These are phyloP conservation scores for Pogonus chalceus DNA, from an alignment of 1,140 invertebrate genomes.

Conservation along the genomic window DNA sequence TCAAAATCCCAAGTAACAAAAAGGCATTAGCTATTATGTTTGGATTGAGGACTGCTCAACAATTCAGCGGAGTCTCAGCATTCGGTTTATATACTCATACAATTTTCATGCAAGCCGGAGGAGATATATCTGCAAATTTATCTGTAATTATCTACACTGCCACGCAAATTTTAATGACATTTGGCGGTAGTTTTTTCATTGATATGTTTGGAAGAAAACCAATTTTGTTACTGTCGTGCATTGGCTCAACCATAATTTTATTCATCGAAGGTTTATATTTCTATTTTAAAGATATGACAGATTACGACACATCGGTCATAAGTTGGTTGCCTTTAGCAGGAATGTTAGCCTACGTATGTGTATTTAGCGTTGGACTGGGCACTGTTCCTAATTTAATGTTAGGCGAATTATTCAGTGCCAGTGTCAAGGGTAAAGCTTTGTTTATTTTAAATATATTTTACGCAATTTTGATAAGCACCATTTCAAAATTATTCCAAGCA, in stretches of 20 bases:
- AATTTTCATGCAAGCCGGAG: constrained; percentile 36
- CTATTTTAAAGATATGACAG: background rate
- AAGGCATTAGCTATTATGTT: constrained; percentile 39
- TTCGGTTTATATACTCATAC: constrained; percentile 52
- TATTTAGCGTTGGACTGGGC: constrained; percentile 22
- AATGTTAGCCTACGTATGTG: constrained; percentile 20
- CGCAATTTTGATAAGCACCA: constrained; percentile 26
- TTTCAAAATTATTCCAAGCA: constrained; percentile 40
- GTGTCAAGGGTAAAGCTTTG: constrained; percentile 25
- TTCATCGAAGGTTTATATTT: background rate
- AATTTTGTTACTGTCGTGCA: background rate
- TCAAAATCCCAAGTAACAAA: constrained; percentile 34
- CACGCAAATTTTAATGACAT: constrained; percentile 59
- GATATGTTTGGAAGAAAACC: constrained; percentile 66
- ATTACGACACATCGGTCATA: background rate
- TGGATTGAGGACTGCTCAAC: constrained; percentile 44
- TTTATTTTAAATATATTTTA: constrained; percentile 21
- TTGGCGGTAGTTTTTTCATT: constrained; percentile 66
- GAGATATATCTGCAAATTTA: constrained; percentile 29
- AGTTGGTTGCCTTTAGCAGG: constrained; percentile 18
- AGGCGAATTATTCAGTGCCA: constrained; percentile 25
- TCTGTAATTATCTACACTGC: constrained; percentile 42
- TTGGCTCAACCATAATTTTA: background rate
- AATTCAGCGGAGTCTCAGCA: constrained; percentile 49
- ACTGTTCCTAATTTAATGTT: constrained; percentile 19